These are phyloP conservation scores for Aphelocoma coerulescens DNA, from an alignment of 2,113 vertebrate genomes.

Conservation along the genomic window DNA sequence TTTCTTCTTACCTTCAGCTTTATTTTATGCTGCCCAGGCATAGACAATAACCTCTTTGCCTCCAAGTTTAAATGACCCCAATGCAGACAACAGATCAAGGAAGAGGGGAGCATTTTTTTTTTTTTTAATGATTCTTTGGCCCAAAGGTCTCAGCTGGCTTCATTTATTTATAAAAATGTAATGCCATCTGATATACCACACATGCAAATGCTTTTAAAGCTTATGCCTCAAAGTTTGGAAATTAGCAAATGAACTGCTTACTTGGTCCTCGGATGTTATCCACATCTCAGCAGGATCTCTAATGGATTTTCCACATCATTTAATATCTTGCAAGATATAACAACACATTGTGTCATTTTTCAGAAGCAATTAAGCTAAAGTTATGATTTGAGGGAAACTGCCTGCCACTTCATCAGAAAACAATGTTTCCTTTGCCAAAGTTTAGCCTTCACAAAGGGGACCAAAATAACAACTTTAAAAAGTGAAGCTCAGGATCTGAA, in stretches of 20 bases:
- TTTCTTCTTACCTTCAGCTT: neutral
- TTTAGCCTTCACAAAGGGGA: neutral
- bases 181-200: neutral
- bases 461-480: neutral
- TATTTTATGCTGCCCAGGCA: neutral
- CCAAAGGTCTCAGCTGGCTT: neutral
- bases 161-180: neutral
- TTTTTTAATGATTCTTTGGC: neutral
- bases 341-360: neutral
- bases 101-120: neutral
- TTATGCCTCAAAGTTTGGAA: conserved; percentile 2
- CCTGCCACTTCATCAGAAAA: neutral
- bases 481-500: neutral
- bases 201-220: neutral
- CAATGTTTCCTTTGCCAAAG: neutral
- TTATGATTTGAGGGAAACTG: neutral
- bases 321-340: neutral
- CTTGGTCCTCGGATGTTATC: neutral
- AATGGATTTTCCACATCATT: conserved; percentile 60
- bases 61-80: neutral
- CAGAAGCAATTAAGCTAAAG: conserved; percentile 34
- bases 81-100: neutral
- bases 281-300: conserved; percentile 38
- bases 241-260: neutral
- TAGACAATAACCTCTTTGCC: neutral